A percentile compares a stretch with the other conserved stretches of the same genome.
phyloP scores from a whole-genome alignment of 2,113 vertebrate species.

The Rostratula benghalensis region DNA sequence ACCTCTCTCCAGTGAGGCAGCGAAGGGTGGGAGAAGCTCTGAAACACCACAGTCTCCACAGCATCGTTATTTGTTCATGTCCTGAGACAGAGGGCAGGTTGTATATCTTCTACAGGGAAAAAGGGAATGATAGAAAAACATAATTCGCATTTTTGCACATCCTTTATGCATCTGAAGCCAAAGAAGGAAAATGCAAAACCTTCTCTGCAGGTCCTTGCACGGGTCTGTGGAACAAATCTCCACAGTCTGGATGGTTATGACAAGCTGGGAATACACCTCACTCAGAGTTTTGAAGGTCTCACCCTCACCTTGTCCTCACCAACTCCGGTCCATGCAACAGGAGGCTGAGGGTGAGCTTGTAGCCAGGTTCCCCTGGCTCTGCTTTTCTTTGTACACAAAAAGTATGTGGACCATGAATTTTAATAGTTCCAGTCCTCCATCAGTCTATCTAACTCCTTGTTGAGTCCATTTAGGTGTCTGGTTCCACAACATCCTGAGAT shows the following conservation, averaged over 20 bases:
- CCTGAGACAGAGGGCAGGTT: not conserved
- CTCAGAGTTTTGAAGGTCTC: not conserved
- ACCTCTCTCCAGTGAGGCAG: not conserved
- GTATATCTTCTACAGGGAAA: not conserved
- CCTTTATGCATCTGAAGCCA: not conserved
- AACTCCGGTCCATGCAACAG: rapidly evolving
- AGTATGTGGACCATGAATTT: not conserved
- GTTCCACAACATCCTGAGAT: not conserved
- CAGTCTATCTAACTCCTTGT: not conserved
- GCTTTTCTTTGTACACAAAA: not conserved
- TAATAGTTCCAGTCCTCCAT: not conserved
- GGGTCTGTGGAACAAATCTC: not conserved
- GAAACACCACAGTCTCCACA: not conserved
- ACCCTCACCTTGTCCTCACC: not conserved
- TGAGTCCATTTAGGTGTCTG: not conserved
- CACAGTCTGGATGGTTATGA: not conserved
- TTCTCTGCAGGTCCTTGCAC: not conserved
- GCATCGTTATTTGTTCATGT: not conserved
- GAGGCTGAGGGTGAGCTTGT: not conserved
- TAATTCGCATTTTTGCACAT: not conserved
- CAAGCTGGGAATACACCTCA: not conserved
- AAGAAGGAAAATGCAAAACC: not conserved
- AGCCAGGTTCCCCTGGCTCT: not conserved
- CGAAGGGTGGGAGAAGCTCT: not conserved
- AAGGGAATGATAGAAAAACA: not conserved